Evolutionary conservation across 2,888 invertebrate species (phyloP).

Genomic region (Mythimna pallens): DNA sequence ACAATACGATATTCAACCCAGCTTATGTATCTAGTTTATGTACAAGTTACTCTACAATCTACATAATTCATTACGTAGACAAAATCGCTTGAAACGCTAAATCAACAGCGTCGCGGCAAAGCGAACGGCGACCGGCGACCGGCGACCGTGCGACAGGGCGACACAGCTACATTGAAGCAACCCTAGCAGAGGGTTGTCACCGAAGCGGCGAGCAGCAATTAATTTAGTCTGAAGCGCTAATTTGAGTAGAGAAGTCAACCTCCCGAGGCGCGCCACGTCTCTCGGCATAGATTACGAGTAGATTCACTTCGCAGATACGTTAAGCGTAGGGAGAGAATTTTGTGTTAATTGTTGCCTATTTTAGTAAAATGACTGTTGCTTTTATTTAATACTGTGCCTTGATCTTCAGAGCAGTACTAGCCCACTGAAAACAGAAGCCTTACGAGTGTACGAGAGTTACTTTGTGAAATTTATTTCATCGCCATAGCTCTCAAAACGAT

Average conservation of each 20-base stretch:
- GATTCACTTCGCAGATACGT: slow-evolving; percentile 56
- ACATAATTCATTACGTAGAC: slow-evolving; percentile 52
- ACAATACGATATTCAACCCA: slow-evolving; percentile 4
- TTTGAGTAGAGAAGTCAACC: slow-evolving; percentile 80
- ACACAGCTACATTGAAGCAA: slow-evolving; percentile 34
- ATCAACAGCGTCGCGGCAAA: slow-evolving; percentile 35
- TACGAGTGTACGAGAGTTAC: no score
- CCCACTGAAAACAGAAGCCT: no score
- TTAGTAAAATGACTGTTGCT: background rate
- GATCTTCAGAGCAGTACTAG: background rate
- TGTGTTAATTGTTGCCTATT: background rate
- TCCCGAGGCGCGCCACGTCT: slow-evolving; percentile 42
- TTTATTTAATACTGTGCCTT: background rate
- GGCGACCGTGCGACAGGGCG: slow-evolving; percentile 1
- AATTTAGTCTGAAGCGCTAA: slow-evolving; percentile 87
- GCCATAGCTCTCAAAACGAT: no score
- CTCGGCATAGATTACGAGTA: slow-evolving; percentile 62
- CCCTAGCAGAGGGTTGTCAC: slow-evolving; percentile 76
- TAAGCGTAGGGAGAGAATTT: slow-evolving; percentile 2
- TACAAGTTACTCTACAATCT: slow-evolving; percentile 37
- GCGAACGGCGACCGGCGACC: no score
- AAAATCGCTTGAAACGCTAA: slow-evolving; percentile 42
- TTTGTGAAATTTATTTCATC: no score
- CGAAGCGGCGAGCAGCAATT: slow-evolving; percentile 81
- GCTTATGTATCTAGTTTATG: slow-evolving; percentile 1